phyloP scores from a whole-genome alignment of 2,888 invertebrate species.

The Proisotoma minuta region DNA sequence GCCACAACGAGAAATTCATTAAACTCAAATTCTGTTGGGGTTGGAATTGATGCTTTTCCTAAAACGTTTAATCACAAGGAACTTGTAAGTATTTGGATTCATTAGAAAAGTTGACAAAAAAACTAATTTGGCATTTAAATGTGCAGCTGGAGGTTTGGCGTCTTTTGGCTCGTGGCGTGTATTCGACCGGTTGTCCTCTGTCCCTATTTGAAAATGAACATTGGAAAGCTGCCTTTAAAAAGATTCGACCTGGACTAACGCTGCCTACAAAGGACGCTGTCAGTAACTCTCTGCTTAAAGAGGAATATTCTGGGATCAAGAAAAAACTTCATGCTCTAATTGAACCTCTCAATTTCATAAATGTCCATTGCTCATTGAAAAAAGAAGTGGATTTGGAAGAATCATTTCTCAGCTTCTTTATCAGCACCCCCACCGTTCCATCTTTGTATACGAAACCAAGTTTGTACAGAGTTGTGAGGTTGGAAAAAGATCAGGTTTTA shows the following conservation, averaged over 20 bases:
- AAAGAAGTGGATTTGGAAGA: not conserved
- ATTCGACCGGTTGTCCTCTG: conserved; percentile 28
- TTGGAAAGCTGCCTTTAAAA: conserved; percentile 10
- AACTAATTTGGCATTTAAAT: not conserved
- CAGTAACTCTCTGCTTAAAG: conserved; percentile 21
- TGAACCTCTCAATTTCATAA: conserved; percentile 24
- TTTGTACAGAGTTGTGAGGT: not conserved
- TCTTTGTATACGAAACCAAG: conserved; percentile 24
- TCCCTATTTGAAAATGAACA: conserved; percentile 21
- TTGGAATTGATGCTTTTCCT: not conserved
- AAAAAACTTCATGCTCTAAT: conserved; percentile 24
- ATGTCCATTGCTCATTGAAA: conserved; percentile 17
- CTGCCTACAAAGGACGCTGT: conserved; percentile 23
- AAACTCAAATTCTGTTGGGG: not conserved
- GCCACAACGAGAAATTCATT: no score
- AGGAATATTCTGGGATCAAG: conserved; percentile 23
- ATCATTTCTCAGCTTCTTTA: not conserved
- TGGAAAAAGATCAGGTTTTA: conserved; percentile 1
- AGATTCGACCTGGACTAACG: conserved; percentile 23
- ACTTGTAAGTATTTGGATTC: not conserved
- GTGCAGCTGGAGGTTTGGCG: conserved; percentile 30
- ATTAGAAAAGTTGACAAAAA: no score
- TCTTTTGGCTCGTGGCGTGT: conserved; percentile 25
- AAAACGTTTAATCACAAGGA: not conserved
- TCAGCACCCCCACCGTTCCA: conserved; percentile 20